Conservation (phyloP, 2,797 vertebrate species). For the Enteromius mattozi region DNA sequence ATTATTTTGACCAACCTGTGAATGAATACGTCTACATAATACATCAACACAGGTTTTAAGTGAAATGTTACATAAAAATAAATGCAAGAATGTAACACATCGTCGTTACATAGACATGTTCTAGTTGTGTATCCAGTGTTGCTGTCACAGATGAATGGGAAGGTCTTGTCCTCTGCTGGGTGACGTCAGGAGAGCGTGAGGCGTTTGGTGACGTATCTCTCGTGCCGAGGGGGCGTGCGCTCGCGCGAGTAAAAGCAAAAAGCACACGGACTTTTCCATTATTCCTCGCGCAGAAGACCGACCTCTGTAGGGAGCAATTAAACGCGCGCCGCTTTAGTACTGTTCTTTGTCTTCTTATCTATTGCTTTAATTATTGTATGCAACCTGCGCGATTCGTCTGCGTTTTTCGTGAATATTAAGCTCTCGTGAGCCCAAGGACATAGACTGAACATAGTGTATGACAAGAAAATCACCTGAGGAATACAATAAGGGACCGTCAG, state of each 20-base stretch:
- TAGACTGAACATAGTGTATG: neutral
- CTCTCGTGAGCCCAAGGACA: slow-evolving; percentile 19
- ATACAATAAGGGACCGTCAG: slow-evolving; percentile 5
- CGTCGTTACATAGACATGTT: neutral
- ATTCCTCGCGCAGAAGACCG: slow-evolving; percentile 18
- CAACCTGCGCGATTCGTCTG: neutral
- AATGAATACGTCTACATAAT: neutral
- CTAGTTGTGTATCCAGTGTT: neutral
- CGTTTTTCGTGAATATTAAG: slow-evolving; percentile 1
- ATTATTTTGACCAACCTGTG: neutral
- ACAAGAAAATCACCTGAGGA: slow-evolving; percentile 15
- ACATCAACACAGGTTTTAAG: neutral
- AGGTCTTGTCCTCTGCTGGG: slow-evolving; percentile 54
- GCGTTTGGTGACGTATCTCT: slow-evolving; percentile 54
- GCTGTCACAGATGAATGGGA: slow-evolving; percentile 35
- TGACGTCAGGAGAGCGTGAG: slow-evolving; percentile 55
- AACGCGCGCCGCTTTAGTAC: neutral
- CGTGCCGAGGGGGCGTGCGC: slow-evolving; percentile 60
- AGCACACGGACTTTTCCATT: slow-evolving; percentile 44
- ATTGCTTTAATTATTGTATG: slow-evolving; percentile 2
- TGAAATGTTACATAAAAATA: neutral
- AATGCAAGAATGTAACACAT: neutral
- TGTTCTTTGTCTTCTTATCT: neutral
- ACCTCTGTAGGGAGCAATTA: neutral
- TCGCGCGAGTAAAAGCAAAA: slow-evolving; percentile 59